A percentile compares a stretch with the other conserved stretches of the same genome.
phyloP scores from a whole-genome alignment of 1,140 invertebrate species.

The Drosophila nikananu region DNA sequence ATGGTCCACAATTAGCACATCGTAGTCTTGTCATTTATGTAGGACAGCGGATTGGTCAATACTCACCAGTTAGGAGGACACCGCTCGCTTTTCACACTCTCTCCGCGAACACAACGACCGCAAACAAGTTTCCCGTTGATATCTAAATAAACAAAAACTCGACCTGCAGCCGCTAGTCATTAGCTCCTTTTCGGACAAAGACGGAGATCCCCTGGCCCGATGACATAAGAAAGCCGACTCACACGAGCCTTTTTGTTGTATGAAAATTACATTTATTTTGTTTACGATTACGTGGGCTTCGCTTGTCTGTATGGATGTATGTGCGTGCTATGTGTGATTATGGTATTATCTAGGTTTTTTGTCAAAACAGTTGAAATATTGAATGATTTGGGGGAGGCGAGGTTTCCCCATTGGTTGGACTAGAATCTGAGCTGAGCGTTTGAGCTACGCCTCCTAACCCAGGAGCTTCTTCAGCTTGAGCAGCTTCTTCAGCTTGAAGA shows the following conservation, averaged over 20 bases:
- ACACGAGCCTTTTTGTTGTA: conserved; percentile 24
- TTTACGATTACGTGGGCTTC: conserved; percentile 29
- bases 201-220: conserved; percentile 23
- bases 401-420: conserved; percentile 50
- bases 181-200: conserved; percentile 29
- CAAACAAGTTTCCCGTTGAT: conserved; percentile 27
- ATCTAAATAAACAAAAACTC: conserved; percentile 30
- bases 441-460: conserved; percentile 48
- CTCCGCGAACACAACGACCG: background rate
- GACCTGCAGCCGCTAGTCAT: conserved; percentile 24
- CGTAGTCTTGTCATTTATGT: conserved; percentile 15
- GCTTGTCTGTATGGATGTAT: conserved; percentile 12
- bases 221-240: conserved; percentile 30
- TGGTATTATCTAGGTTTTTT: conserved; percentile 26
- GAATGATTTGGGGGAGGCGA: conserved; percentile 14
- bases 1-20: conserved; percentile 19
- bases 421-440: conserved; percentile 43
- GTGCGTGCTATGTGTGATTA: conserved; percentile 21
- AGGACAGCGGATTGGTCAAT: conserved; percentile 19
- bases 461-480: conserved; percentile 77
- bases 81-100: conserved; percentile 39
- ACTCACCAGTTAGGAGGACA: conserved; percentile 14
- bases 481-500: conserved; percentile 83
- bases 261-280: conserved; percentile 51
- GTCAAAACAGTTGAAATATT: conserved; percentile 25